A percentile compares a stretch with the other conserved stretches of the same genome.
phyloP scores from a whole-genome alignment of 2,113 vertebrate genomes.

The Xenus cinereus region DNA sequence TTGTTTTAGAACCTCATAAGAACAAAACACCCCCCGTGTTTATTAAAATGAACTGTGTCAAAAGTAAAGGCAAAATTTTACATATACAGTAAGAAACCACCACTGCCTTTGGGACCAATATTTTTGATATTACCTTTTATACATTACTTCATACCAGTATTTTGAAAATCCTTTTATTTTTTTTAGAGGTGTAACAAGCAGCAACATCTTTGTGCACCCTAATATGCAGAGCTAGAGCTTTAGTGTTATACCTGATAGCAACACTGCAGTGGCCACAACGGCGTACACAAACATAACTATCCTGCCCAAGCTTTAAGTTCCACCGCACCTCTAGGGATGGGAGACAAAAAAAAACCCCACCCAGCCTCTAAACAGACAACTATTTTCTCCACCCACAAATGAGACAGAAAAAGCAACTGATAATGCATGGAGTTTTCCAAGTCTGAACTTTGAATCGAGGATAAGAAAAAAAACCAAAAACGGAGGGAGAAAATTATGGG shows the following conservation, averaged over 20 bases:
- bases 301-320: background rate
- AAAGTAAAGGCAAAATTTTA: background rate
- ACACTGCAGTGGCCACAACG: background rate
- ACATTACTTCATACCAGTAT: background rate
- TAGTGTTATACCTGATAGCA: background rate
- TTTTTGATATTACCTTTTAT: background rate
- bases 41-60: background rate
- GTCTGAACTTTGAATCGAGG: background rate
- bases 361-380: background rate
- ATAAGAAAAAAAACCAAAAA: background rate
- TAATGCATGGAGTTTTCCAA: background rate
- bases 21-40: background rate
- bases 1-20: background rate
- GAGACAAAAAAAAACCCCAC: rapidly evolving
- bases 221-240: background rate
- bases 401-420: background rate
- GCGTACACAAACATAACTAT: background rate
- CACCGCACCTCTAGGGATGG: background rate
- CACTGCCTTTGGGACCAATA: background rate
- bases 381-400: background rate
- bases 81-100: background rate
- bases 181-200: background rate
- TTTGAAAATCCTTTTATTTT: background rate
- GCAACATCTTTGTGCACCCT: background rate
- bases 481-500: background rate